These are phyloP conservation scores for Poecilia picta DNA, from an alignment of 2,797 vertebrate genomes.

Conservation along the genomic window DNA sequence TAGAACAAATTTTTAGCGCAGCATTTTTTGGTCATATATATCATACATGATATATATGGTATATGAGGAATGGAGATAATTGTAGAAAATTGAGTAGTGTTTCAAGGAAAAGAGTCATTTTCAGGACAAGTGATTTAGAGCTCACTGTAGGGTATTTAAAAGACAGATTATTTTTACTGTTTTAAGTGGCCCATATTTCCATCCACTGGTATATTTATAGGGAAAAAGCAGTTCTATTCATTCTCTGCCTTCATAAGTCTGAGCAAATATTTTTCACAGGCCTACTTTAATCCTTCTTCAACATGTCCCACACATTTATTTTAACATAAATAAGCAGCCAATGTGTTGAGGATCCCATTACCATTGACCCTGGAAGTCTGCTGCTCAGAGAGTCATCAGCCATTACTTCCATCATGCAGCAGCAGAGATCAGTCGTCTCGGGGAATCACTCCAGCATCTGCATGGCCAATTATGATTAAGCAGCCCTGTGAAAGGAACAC, in stretches of 20 bases:
- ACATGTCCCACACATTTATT: conserved; percentile 64
- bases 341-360: conserved; percentile 57
- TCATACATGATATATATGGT: conserved; percentile 14
- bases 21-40: conserved; percentile 7
- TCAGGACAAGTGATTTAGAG: conserved; percentile 30
- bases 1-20: conserved; percentile 28
- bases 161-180: conserved; percentile 9
- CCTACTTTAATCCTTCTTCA: conserved; percentile 56
- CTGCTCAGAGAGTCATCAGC: conserved; percentile 58
- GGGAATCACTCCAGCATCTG: conserved; percentile 51
- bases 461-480: conserved; percentile 54
- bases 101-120: conserved; percentile 20
- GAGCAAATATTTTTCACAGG: conserved; percentile 45
- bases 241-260: conserved; percentile 38
- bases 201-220: conserved; percentile 30
- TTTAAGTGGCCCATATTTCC: conserved; percentile 39
- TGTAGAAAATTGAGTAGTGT: conserved; percentile 21
- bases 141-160: conserved; percentile 5
- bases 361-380: conserved; percentile 66
- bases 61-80: conserved; percentile 24
- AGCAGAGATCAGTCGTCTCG: conserved; percentile 34
- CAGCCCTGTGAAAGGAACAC: conserved; percentile 34
- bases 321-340: conserved; percentile 65
- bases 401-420: conserved; percentile 57
- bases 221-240: neutral